Conservation (phyloP, 2,888 invertebrate genomes). For the Patella ulyssiponensis region DNA sequence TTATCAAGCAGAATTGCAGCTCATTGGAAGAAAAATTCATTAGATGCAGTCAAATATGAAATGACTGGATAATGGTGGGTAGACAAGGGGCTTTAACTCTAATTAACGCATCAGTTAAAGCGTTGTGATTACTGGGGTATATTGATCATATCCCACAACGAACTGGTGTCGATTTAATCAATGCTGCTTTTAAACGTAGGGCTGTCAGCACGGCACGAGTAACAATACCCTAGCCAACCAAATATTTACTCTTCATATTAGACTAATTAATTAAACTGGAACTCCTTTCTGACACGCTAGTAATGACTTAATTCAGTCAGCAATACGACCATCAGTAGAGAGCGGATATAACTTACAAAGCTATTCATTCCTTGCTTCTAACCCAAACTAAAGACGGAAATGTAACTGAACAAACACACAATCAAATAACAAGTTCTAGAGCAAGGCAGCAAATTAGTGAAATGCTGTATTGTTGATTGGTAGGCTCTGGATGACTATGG, state of each 20-base stretch:
- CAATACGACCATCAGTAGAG: conserved; percentile 13
- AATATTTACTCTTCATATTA: conserved; percentile 31
- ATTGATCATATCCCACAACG: conserved; percentile 12
- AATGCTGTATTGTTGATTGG: conserved; percentile 11
- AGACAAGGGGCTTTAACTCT: conserved; percentile 7
- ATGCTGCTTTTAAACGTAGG: conserved; percentile 13
- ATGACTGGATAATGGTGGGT: background rate
- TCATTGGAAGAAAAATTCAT: no score
- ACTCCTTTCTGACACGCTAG: conserved; percentile 28
- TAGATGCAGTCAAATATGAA: background rate
- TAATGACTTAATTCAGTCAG: conserved; percentile 29
- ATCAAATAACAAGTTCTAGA: conserved; percentile 2
- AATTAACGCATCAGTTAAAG: conserved; percentile 11
- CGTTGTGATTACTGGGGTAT: background rate
- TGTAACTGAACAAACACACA: conserved; percentile 7
- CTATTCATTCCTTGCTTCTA: conserved; percentile 1
- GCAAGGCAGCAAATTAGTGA: conserved; percentile 5
- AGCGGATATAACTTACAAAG: conserved; percentile 9
- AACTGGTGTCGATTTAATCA: conserved; percentile 22
- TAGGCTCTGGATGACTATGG: background rate
- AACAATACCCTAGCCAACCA: conserved; percentile 25
- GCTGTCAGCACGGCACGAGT: conserved; percentile 23
- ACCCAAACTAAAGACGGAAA: background rate
- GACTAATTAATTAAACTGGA: conserved; percentile 31
- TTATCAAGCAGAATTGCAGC: no score